Evolutionary conservation across 2,113 vertebrate species (phyloP).

Genomic region (Periophthalmodon schlosseri): DNA sequence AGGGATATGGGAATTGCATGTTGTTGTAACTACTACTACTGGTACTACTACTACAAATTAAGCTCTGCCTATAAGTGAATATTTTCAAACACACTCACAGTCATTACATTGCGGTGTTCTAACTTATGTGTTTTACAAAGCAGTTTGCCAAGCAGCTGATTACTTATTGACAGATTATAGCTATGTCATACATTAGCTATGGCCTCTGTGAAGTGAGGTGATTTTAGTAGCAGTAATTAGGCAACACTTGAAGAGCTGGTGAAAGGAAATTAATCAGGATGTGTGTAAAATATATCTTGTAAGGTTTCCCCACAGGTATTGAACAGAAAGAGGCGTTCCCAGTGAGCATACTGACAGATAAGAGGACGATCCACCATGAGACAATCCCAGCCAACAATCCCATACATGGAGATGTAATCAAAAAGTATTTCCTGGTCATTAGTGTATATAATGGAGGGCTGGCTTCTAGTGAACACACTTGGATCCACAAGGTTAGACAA

Average conservation of each 20-base stretch:
- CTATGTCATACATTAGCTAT: neutral
- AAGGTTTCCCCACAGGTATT: neutral
- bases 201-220: neutral
- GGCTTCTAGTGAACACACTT: neutral
- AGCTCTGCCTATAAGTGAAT: too few species aligned
- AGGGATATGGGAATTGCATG: too few species aligned
- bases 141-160: too few species aligned
- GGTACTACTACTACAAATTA: too few species aligned
- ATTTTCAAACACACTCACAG: too few species aligned
- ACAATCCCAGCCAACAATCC: neutral
- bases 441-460: too few species aligned
- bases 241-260: neutral
- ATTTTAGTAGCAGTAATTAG: neutral
- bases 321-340: neutral
- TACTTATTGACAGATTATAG: too few species aligned
- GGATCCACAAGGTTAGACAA: neutral
- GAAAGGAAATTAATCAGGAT: neutral
- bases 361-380: too few species aligned
- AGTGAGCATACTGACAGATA: neutral
- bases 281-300: neutral
- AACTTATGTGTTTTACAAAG: too few species aligned
- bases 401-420: neutral
- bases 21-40: too few species aligned
- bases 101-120: too few species aligned
- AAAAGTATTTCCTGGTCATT: neutral